phyloP scores from a whole-genome alignment of 30 jellyfish, hydroid and myxozoan genomes.

The Hydra vulgaris region DNA sequence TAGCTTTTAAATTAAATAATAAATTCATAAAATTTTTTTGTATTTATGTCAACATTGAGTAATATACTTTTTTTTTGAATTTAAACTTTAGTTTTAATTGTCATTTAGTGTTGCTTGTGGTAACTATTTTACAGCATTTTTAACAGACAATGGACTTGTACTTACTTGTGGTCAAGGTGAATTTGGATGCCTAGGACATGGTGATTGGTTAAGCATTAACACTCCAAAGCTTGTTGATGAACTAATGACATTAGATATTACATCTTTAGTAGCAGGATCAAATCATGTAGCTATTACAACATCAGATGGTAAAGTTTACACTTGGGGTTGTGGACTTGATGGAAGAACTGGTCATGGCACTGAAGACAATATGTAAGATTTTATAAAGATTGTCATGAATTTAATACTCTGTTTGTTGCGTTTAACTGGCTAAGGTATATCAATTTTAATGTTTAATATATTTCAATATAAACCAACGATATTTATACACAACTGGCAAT shows the following conservation, averaged over 20 bases:
- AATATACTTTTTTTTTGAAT: neutral
- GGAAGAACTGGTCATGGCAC: slow-evolving; percentile 86
- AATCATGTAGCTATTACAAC: slow-evolving; percentile 75
- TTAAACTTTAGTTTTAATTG: neutral
- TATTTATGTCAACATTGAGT: too few species aligned
- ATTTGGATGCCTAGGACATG: slow-evolving; percentile 89
- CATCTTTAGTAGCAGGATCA: slow-evolving; percentile 60
- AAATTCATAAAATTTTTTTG: too few species aligned
- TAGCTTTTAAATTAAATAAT: neutral
- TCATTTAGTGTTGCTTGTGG: slow-evolving; percentile 70
- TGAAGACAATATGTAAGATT: slow-evolving; percentile 43
- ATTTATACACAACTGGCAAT: too few species aligned
- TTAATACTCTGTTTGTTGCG: neutral
- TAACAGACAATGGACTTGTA: slow-evolving; percentile 83
- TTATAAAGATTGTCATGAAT: too few species aligned
- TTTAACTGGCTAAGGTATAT: too few species aligned
- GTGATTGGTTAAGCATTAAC: slow-evolving; percentile 41
- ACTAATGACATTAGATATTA: slow-evolving; percentile 57
- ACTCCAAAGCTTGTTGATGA: slow-evolving; percentile 78
- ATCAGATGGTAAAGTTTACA: slow-evolving; percentile 66
- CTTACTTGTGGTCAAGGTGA: slow-evolving; percentile 90
- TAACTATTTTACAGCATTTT: slow-evolving; percentile 67
- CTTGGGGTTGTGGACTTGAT: slow-evolving; percentile 93
- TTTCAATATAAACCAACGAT: too few species aligned
- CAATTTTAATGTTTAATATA: too few species aligned